A percentile compares a stretch with the other conserved stretches of the same genome.
Evolutionary conservation across 2,113 vertebrate genomes (phyloP).

Genomic region (Rhinoptilus africanus): DNA sequence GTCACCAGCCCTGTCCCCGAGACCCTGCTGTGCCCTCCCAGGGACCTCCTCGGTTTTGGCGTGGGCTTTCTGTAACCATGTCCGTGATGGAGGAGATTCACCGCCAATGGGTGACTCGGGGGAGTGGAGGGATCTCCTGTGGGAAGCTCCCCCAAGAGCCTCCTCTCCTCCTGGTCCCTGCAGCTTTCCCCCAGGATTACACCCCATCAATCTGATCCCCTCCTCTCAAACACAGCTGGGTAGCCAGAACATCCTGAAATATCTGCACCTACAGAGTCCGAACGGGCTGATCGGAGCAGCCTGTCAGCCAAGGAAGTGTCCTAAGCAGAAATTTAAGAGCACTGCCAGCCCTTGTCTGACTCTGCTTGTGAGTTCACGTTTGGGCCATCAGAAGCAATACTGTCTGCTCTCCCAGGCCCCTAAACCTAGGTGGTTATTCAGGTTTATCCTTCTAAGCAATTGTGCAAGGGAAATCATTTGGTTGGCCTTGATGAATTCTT

Average conservation of each 20-base stretch:
- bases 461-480: accelerated
- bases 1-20: background rate
- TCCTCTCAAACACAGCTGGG: background rate
- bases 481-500: background rate
- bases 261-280: background rate
- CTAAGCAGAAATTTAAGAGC: background rate
- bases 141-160: background rate
- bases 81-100: background rate
- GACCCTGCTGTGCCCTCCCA: background rate
- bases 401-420: background rate
- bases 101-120: background rate
- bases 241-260: background rate
- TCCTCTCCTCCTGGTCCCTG: background rate
- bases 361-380: background rate
- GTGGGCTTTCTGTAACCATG: background rate
- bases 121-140: background rate
- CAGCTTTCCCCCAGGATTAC: background rate
- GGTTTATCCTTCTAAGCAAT: background rate
- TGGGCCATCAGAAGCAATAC: background rate
- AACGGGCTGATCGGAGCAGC: background rate
- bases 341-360: background rate
- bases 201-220: accelerated
- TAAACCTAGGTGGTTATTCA: background rate
- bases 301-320: background rate
- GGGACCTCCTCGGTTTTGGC: accelerated